A percentile compares a stretch with the other conserved stretches of the same genome.
phyloP scores from a whole-genome alignment of 2,888 invertebrate genomes.

The Pristionchus arcanus region DNA sequence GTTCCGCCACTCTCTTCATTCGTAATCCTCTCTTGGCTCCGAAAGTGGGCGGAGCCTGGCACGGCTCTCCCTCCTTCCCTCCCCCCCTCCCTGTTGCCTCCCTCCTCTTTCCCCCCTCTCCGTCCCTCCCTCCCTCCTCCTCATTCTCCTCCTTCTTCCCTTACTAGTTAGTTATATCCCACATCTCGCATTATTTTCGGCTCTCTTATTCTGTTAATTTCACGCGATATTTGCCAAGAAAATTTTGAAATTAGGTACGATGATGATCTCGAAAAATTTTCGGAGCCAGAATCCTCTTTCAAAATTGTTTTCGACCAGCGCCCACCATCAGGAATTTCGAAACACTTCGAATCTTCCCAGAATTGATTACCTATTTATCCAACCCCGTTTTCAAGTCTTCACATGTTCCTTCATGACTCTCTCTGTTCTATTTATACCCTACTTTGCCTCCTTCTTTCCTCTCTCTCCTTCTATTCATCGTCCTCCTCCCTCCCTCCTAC shows the following conservation, averaged over 20 bases:
- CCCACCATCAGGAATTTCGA: background rate
- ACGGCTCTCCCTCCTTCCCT: slow-evolving; percentile 10
- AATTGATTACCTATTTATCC: background rate
- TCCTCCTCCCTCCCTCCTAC: background rate
- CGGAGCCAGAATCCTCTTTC: background rate
- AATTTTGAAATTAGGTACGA: too few species aligned
- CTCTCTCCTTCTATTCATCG: slow-evolving; percentile 21
- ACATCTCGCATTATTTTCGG: background rate
- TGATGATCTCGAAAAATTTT: too few species aligned
- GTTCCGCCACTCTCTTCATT: slow-evolving; percentile 13
- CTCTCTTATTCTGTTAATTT: background rate
- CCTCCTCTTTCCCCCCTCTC: background rate
- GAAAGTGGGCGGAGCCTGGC: slow-evolving; percentile 48
- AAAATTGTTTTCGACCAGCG: background rate
- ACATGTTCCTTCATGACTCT: background rate
- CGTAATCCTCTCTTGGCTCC: slow-evolving; percentile 1
- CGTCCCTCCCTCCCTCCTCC: background rate
- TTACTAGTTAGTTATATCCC: slow-evolving; percentile 42
- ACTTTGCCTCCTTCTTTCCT: slow-evolving; percentile 22
- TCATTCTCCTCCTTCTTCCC: background rate
- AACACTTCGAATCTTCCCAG: background rate
- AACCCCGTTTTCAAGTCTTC: background rate
- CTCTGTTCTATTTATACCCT: background rate
- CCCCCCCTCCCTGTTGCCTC: background rate
- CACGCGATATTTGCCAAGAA: too few species aligned